These are phyloP conservation scores for Pelagia noctiluca DNA, from an alignment of 30 jellyfish, hydroid and myxozoan species.

Conservation along the genomic window DNA sequence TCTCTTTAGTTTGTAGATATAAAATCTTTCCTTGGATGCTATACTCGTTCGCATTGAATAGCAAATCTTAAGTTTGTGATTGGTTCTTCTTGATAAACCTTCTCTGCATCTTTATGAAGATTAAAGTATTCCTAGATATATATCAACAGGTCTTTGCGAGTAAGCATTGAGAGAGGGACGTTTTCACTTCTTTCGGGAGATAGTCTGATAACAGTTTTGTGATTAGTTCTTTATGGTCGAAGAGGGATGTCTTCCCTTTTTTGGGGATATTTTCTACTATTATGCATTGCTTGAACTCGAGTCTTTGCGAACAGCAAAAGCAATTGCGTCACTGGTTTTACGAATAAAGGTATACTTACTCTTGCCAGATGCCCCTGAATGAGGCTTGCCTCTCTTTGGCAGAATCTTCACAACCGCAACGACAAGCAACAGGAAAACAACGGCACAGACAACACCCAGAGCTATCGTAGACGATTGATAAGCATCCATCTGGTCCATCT, in stretches of 20 bases:
- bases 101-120: too few relatives aligned
- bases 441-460: neutral
- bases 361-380: neutral
- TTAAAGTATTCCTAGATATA: too few relatives aligned
- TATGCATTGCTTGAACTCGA: neutral
- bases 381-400: neutral
- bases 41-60: too few relatives aligned
- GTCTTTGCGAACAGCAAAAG: constrained; percentile 7
- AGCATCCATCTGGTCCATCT: neutral
- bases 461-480: neutral
- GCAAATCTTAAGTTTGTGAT: too few relatives aligned
- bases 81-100: too few relatives aligned
- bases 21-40: too few relatives aligned
- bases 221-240: too few relatives aligned
- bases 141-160: neutral
- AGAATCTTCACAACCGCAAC: neutral
- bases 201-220: too few relatives aligned
- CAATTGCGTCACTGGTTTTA: constrained; percentile 11
- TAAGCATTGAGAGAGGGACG: neutral
- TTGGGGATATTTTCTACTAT: too few relatives aligned
- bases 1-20: too few relatives aligned
- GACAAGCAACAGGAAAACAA: neutral
- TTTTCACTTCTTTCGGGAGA: neutral
- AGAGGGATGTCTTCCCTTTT: too few relatives aligned
- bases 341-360: constrained; percentile 46